phyloP scores from a whole-genome alignment of 2,888 invertebrate genomes.

The Aphidius colemani region DNA sequence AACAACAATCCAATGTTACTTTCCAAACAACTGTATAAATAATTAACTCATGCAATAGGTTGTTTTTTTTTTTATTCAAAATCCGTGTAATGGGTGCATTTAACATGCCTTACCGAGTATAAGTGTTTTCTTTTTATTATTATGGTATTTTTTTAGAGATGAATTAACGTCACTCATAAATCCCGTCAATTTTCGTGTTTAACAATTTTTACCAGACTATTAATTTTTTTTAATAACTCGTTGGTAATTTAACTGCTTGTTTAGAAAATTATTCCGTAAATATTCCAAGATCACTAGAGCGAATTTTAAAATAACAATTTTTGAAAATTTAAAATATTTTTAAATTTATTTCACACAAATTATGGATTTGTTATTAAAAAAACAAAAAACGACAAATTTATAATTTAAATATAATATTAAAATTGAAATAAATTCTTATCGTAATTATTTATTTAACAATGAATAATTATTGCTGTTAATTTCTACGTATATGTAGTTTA shows the following conservation, averaged over 20 bases:
- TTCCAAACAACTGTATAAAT: no score
- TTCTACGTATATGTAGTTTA: neutral
- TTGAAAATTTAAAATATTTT: no score
- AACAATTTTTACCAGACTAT: neutral
- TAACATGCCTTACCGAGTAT: no score
- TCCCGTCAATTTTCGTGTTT: neutral
- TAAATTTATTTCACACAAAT: no score
- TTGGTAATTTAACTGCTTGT: neutral
- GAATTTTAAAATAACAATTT: no score
- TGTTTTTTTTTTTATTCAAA: neutral
- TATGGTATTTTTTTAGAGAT: no score
- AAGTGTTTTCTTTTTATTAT: no score
- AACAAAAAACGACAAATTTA: no score
- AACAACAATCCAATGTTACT: no score
- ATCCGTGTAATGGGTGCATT: no score
- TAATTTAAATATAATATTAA: neutral
- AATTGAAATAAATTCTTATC: neutral
- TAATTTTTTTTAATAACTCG: neutral
- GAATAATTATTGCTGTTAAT: neutral
- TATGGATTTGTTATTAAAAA: no score
- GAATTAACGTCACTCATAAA: neutral
- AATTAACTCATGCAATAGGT: neutral
- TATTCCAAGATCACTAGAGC: no score
- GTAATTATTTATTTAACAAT: constrained; percentile 1
- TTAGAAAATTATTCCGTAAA: neutral